phyloP scores from a whole-genome alignment of 2,888 invertebrate species.

The Sphinx pinastri region DNA sequence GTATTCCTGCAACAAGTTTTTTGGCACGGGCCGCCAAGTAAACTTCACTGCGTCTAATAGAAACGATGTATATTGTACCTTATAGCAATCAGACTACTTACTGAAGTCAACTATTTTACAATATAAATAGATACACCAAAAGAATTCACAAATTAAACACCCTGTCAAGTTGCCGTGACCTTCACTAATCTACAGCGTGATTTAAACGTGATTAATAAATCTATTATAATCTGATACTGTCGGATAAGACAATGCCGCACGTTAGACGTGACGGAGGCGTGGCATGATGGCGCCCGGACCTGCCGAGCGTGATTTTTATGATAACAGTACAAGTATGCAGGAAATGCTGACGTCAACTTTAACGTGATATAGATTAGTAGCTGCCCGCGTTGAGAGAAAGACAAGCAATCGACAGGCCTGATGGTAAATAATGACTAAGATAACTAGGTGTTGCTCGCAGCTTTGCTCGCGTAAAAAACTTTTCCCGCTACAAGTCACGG shows the following conservation, averaged over 20 bases:
- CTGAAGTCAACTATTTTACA: too few relatives aligned
- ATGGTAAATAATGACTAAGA: too few relatives aligned
- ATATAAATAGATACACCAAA: neutral
- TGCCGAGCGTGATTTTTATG: neutral
- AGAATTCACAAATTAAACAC: neutral
- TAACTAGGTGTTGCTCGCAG: too few relatives aligned
- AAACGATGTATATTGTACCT: too few relatives aligned
- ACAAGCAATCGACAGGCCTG: too few relatives aligned
- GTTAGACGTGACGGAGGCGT: neutral
- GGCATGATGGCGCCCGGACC: neutral
- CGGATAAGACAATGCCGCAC: constrained; percentile 4
- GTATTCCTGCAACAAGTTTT: too few relatives aligned
- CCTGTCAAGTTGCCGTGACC: neutral
- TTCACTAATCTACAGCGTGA: neutral
- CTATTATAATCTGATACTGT: constrained; percentile 2
- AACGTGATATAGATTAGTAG: neutral
- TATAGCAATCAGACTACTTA: too few relatives aligned
- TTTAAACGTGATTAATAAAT: neutral
- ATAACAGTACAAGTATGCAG: neutral
- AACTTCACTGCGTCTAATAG: too few relatives aligned
- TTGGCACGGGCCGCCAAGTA: too few relatives aligned
- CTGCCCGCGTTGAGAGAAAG: too few relatives aligned
- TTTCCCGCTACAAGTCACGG: too few relatives aligned
- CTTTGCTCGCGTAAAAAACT: too few relatives aligned
- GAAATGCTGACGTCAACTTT: neutral